These are phyloP conservation scores for Pseudorasbora parva DNA, from an alignment of 2,113 vertebrate genomes.

Conservation along the genomic window DNA sequence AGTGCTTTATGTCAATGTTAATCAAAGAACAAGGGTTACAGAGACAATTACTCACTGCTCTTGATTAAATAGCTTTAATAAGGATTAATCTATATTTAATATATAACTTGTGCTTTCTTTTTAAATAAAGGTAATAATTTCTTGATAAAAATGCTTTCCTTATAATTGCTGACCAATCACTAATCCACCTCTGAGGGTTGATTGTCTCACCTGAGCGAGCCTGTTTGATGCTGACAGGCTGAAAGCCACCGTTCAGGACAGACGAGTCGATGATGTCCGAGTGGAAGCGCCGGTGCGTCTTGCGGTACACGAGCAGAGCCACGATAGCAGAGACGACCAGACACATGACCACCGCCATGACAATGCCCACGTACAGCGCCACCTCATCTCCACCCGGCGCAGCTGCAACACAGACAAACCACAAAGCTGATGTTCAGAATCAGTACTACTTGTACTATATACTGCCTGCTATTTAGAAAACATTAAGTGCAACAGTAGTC, in stretches of 20 bases:
- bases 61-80: too few relatives aligned
- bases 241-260: conserved; percentile 86
- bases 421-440: neutral
- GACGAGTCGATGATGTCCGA: conserved; percentile 88
- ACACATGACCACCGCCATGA: conserved; percentile 86
- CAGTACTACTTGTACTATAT: neutral
- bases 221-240: conserved; percentile 87
- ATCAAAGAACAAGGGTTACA: too few relatives aligned
- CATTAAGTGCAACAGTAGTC: neutral
- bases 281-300: conserved; percentile 86
- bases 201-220: conserved; percentile 81
- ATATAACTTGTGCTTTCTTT: neutral
- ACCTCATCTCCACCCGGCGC: conserved; percentile 85
- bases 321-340: conserved; percentile 81
- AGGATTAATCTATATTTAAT: too few relatives aligned
- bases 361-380: conserved; percentile 84
- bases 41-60: too few relatives aligned
- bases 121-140: neutral
- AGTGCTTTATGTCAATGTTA: too few relatives aligned
- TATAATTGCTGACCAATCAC: neutral
- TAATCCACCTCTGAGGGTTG: too few relatives aligned
- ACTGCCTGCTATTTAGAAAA: neutral
- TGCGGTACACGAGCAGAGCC: conserved; percentile 86
- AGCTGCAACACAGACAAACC: conserved; percentile 68
- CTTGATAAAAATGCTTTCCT: neutral